Evolutionary conservation across 1,140 invertebrate genomes (phyloP).

Genomic region (Drosophila repleta): DNA sequence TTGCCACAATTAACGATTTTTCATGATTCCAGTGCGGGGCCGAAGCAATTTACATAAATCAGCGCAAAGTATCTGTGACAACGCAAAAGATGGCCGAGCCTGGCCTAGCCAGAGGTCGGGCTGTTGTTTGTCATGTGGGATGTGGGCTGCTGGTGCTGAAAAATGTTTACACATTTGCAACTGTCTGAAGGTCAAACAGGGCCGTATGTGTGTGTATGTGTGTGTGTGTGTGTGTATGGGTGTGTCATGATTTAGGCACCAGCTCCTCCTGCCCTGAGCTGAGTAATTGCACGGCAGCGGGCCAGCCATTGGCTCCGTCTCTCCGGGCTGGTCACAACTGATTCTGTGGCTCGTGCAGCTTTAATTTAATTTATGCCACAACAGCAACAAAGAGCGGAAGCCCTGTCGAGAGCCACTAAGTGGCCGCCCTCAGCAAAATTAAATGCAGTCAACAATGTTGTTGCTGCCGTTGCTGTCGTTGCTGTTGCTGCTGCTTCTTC

Average conservation of each 20-base stretch:
- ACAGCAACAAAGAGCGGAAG: constrained; percentile 24
- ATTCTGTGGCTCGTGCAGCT: constrained; percentile 61
- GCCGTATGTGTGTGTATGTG: not conserved
- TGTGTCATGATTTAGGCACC: constrained; percentile 70
- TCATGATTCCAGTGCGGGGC: constrained; percentile 65
- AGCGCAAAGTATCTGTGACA: constrained; percentile 80
- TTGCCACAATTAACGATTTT: constrained; percentile 81
- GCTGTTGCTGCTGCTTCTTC: constrained; percentile 30
- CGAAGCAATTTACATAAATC: constrained; percentile 76
- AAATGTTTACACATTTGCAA: constrained; percentile 82
- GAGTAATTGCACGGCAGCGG: constrained; percentile 73
- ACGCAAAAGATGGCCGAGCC: constrained; percentile 36
- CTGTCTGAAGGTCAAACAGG: constrained; percentile 70
- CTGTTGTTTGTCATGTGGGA: constrained; percentile 20
- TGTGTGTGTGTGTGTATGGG: not conserved
- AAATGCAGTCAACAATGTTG: constrained; percentile 67
- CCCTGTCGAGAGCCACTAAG: constrained; percentile 69
- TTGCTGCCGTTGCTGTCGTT: constrained; percentile 37
- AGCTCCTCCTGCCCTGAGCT: constrained; percentile 28
- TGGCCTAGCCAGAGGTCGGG: not conserved
- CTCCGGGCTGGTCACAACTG: constrained; percentile 41
- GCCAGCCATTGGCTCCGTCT: constrained; percentile 3
- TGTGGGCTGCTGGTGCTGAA: constrained; percentile 44
- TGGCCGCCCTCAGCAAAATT: constrained; percentile 78
- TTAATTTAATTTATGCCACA: constrained; percentile 77